Evolutionary conservation across 2,888 invertebrate species (phyloP), one percentile per base, ranked within the genome.

Genomic region (Neria commutata): DNA sequence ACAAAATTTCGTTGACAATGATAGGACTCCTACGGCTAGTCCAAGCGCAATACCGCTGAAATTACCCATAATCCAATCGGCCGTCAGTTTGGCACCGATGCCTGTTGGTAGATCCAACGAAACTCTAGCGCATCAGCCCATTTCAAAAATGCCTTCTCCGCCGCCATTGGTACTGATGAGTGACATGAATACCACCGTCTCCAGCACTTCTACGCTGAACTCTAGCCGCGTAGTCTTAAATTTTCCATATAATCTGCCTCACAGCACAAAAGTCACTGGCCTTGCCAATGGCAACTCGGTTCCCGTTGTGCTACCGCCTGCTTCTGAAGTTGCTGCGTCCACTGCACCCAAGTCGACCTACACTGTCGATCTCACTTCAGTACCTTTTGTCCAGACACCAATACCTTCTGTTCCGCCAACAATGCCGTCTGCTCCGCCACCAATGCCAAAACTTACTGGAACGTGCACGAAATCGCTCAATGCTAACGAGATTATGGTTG

Each of bases 401-500:
- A 11, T 11, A 11, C 5, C 11, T 29, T 5, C 29, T 29, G 5
- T 11, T 8, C 11, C 29, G 29, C 29, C 29, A 29, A 11, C 29
- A 8, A 11, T 29, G 29, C 5, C 29, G 11, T 29, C 29, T 29
- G 29, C 29, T 29, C 6, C 29, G 14, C 5, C 37, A 16, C 40
- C 54, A 1, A 29, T 42, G 23, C 34, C 61, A 2, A 21, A 67
- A 52, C 58, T 65, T 17, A 54, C 61, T 23, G 37, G 37, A 6
- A 59, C 64, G 4, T 40, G 49, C 6, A 64, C 67, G 3, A n/a
- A n/a, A n/a, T 50, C 62, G 8, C 49, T 49, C 19, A 49, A 33
- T 29, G 11, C 61, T 11, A 68, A 70, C 25, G 68, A 70, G 51
- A 65, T 70, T 40, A 60, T 70, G 50, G 66, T 70, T 19, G 68